Percentiles rank a stretch among this genome's conserved stretches.
Evolutionary conservation across 1,140 invertebrate genomes (phyloP).

Genomic region (Cydia splendana): DNA sequence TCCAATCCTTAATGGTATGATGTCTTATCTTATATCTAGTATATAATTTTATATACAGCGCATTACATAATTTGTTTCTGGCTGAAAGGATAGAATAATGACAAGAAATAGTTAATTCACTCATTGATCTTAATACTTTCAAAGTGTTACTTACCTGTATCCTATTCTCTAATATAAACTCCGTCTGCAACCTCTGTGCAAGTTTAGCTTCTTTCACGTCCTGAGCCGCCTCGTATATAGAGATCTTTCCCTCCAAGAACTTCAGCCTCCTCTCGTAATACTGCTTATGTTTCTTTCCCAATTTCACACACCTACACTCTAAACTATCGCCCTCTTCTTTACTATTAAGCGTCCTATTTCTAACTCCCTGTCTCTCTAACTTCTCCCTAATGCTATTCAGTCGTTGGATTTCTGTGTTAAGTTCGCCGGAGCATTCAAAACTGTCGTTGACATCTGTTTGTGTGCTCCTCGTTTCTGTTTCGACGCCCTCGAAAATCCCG

Average conservation of each 20-base stretch:
- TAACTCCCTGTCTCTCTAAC: conserved; percentile 78
- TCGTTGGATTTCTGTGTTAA: conserved; percentile 80
- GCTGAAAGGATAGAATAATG: too few species aligned
- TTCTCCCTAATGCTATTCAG: conserved; percentile 80
- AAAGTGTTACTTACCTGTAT: conserved; percentile 63
- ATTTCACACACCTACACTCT: conserved; percentile 74
- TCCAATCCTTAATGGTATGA: too few species aligned
- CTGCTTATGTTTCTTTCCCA: conserved; percentile 79
- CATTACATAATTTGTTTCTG: too few species aligned
- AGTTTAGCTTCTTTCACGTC: conserved; percentile 81
- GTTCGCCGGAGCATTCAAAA: conserved; percentile 72
- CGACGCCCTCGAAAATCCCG: conserved; percentile 82
- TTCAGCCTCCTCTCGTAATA: conserved; percentile 82
- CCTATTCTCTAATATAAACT: conserved; percentile 79
- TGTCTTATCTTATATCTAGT: too few species aligned
- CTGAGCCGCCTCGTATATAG: conserved; percentile 82
- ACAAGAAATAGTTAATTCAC: too few species aligned
- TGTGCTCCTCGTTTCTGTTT: conserved; percentile 76
- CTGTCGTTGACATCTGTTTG: conserved; percentile 80
- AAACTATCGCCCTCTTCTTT: conserved; percentile 65
- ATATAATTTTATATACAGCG: too few species aligned
- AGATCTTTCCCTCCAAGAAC: conserved; percentile 81
- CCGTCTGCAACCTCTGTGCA: conserved; percentile 81
- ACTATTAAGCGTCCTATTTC: conserved; percentile 73
- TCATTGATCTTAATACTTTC: neutral